A percentile compares a stretch with the other conserved stretches of the same genome.
phyloP scores from a whole-genome alignment of 1,140 invertebrate species.

The Ladona fulva region DNA sequence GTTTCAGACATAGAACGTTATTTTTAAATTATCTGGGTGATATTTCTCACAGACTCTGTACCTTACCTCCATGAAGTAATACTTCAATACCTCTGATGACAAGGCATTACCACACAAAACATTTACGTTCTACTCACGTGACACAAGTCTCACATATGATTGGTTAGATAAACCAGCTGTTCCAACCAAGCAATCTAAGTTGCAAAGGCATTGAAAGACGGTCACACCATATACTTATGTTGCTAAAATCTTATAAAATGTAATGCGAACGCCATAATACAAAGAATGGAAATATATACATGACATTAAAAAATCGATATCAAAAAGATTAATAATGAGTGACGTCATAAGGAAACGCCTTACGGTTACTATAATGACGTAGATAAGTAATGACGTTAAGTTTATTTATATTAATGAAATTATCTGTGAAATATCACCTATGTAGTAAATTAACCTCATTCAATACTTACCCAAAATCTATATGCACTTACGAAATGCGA shows the following conservation, averaged over 20 bases:
- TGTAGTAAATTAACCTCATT: background rate
- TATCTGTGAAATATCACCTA: background rate
- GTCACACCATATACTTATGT: background rate
- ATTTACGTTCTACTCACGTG: background rate
- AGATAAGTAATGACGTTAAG: background rate
- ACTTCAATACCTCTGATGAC: background rate
- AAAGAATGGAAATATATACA: background rate
- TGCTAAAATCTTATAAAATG: background rate
- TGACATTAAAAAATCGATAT: background rate
- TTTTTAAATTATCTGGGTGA: no score
- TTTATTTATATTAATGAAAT: background rate
- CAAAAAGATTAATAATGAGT: background rate
- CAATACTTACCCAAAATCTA: background rate
- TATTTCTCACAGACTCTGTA: background rate
- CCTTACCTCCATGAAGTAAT: background rate
- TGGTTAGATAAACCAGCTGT: background rate
- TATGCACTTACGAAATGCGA: no score
- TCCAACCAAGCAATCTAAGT: background rate
- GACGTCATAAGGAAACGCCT: background rate
- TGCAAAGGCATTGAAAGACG: background rate
- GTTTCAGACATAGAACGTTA: no score
- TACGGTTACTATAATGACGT: background rate
- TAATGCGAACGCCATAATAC: background rate
- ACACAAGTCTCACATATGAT: background rate
- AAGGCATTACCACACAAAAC: conserved; percentile 5